Base-by-base conservation (phyloP, 2,113 vertebrate species). In the Lampris megalopsis region DNA sequence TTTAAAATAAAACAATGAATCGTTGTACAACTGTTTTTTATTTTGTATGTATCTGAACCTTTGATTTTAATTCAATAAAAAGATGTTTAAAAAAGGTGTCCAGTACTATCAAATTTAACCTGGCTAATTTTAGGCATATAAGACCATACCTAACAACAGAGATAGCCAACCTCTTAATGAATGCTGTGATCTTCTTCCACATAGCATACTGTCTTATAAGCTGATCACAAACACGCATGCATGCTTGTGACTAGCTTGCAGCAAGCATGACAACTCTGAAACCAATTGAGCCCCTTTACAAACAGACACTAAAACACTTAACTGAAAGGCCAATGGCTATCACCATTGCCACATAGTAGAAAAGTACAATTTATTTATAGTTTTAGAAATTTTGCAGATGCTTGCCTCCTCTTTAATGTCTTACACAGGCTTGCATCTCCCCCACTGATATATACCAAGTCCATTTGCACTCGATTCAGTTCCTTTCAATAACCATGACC, bases 41-140 rank as follows among this genome's bases (percentile, higher is more conserved):
- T 24, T 0, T 24, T 24, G 24, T 24, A 24, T 24, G 24, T 24
- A 24, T 24, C 24, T 24, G 24, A 24, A 24, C 24, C 24, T 24
- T 24, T 24, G 6, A 45, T 45, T 6, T 49, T 2, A 60, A 49
- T 58, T 61, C 8, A 50, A 71, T 40, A 38, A 24, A 24, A 24
- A 24, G 0, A 24, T 24, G 38, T 60, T 45, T 37, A 13, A 5
- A 64, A 64, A 73, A 63, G 4, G 45, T 74, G 9, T 6, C 36
- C n/a, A 60, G 37, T 10, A 49, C 41, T 41, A 61, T 60, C 2
- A 72, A 62, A 53, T 40, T 63, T 41, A 52, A 59, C 24, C 10
- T 49, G 35, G 68, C 68, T 57, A 70, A 60, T 37, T 61, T 73
- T 24, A 49, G 62, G 41, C 62, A 64, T 54, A 73, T 65, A 56